These are phyloP conservation scores for Dreissena polymorpha DNA, from an alignment of 1,140 invertebrate species.

Conservation along the genomic window DNA sequence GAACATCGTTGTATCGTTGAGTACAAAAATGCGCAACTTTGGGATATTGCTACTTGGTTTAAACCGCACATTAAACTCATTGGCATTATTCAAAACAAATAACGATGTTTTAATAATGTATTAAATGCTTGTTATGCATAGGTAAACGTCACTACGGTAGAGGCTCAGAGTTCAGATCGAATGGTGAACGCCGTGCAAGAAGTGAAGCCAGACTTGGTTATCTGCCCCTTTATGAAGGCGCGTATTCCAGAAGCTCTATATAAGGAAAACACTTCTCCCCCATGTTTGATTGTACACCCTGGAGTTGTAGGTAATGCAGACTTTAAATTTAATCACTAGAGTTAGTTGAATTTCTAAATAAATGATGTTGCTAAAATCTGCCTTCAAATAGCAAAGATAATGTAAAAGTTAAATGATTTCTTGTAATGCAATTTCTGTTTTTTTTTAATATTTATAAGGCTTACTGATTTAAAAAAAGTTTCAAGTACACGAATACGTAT, in stretches of 20 bases:
- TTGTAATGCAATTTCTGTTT: not conserved
- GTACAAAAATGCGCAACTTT: no score
- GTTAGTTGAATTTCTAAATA: not conserved
- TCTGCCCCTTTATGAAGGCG: constrained; percentile 36
- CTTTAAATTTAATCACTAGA: not conserved
- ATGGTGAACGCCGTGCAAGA: no score
- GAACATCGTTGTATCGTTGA: no score
- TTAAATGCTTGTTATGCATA: no score
- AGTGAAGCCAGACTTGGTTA: constrained; percentile 25
- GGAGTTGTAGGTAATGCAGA: constrained; percentile 9
- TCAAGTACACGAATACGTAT: no score
- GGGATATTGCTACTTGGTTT: no score
- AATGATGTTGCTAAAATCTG: not conserved
- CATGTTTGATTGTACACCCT: constrained; percentile 37
- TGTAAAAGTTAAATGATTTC: not conserved
- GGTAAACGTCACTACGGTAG: no score
- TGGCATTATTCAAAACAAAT: no score
- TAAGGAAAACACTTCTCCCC: not conserved
- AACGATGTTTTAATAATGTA: no score
- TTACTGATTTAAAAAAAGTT: not conserved
- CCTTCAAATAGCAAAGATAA: not conserved
- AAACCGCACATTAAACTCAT: no score
- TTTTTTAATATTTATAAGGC: not conserved
- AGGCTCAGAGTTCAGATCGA: no score
- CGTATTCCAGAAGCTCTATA: constrained; percentile 10